Percentiles rank a stretch among this genome's conserved stretches.
Evolutionary conservation across 2,113 vertebrate genomes (phyloP).

Genomic region (Pelvicachromis taeniatus): DNA sequence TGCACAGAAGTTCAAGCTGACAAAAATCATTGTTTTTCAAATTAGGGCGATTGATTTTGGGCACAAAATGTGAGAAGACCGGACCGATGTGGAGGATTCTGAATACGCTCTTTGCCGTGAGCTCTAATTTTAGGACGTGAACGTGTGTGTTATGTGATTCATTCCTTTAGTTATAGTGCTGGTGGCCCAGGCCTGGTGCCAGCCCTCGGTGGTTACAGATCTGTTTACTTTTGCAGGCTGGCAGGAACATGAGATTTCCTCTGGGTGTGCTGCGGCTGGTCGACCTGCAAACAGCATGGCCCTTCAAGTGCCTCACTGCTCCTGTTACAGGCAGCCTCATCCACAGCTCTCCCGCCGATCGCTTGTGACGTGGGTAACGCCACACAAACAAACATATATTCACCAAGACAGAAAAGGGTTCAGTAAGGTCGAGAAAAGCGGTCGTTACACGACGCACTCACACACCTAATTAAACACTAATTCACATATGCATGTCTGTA

Average conservation of each 20-base stretch:
- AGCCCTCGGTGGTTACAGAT: constrained; percentile 50
- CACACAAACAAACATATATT: constrained; percentile 7
- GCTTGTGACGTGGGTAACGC: not conserved
- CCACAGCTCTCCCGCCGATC: not conserved
- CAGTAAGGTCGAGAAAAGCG: not conserved
- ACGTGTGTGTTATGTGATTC: constrained; percentile 28
- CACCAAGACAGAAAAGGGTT: not conserved
- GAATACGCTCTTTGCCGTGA: not conserved
- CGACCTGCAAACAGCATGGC: constrained; percentile 44
- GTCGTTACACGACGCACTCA: not conserved
- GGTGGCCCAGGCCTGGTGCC: constrained; percentile 52
- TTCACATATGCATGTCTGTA: not conserved
- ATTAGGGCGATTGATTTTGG: not conserved
- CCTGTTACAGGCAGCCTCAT: not conserved
- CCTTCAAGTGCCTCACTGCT: constrained; percentile 23
- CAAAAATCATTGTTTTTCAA: not conserved
- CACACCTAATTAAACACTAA: not conserved
- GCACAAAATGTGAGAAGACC: not conserved
- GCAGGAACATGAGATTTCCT: constrained; percentile 74
- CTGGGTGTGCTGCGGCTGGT: constrained; percentile 48
- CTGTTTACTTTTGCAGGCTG: constrained; percentile 68
- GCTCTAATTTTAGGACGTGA: not conserved
- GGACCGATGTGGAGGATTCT: not conserved
- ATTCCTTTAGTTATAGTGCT: constrained; percentile 20
- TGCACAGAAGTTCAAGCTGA: not conserved